Evolutionary conservation across 2,113 vertebrate species (phyloP), one percentile per base, ranked within the genome.

Genomic region (Opisthocomus hoazin): DNA sequence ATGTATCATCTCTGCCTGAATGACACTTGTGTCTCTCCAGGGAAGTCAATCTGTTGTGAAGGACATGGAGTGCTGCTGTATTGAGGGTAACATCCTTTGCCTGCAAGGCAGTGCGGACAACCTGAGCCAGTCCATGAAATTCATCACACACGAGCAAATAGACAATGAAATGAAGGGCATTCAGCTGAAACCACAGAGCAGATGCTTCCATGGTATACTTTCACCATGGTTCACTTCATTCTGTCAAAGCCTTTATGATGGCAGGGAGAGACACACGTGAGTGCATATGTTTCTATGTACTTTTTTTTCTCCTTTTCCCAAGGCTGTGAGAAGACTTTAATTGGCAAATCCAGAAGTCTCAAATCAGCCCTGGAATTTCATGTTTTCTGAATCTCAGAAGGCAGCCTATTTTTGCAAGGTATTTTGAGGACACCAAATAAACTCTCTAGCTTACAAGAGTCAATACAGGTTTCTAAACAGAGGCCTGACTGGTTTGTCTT

Each of bases 141-240:
- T 84, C 93, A 68, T 73, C 92, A 87, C 85, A 87, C 64, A 70
- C 32, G 75, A 81, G 89, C 36, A 74, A 90, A 87, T 22, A 73
- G 94, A 88, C 95, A 95, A 77, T 88, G 92, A 90, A 93, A 74
- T 39, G 74, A 93, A 96, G 80, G 56, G 97, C 84, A 53, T 88
- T 93, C 96, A 87, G 93, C 92, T 96, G 97, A 96, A 96, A 94
- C 90, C 46, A 45, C 65, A 90, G 83, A 85, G 91, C 97, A 96
- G 95, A 95, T 95, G 97, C 90, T 97, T 90, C 91, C 71, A 70
- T 69, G 84, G 50, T 89, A 39, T 54, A 79, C 45, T 79, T 87
- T 85, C 84, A 84, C 46, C 60, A 83, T 20, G 97, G 95, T 94
- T 96, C 97, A 88, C 92, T 96, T 94, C 65, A 85, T 97, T 89